Percentiles rank a stretch among this genome's conserved stretches.
phyloP scores from a whole-genome alignment of 1,140 invertebrate species.

The Ericerus pela region DNA sequence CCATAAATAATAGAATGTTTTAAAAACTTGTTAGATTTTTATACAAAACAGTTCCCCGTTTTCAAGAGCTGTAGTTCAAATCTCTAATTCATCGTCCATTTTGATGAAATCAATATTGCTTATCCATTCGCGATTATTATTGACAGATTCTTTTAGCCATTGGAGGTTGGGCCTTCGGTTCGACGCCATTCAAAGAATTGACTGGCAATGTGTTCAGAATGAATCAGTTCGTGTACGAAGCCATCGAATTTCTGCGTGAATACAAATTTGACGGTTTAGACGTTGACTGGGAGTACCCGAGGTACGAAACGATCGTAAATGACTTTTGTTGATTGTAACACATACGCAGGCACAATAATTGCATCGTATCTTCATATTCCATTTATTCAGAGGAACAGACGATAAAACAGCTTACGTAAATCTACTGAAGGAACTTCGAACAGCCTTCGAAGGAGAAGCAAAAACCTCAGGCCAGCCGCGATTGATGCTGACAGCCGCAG shows the following conservation, averaged over 20 bases:
- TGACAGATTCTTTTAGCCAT: constrained; percentile 67
- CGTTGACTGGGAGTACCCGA: constrained; percentile 92
- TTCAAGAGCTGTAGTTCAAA: neutral
- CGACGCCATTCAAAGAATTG: constrained; percentile 80
- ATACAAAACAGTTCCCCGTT: too few species aligned
- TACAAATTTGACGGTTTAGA: constrained; percentile 91
- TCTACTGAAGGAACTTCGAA: constrained; percentile 62
- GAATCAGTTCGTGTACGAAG: constrained; percentile 89
- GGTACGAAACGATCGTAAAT: too few species aligned
- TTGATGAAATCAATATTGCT: too few species aligned
- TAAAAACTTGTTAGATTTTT: too few species aligned
- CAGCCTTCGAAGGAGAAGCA: constrained; percentile 79
- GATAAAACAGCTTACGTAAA: constrained; percentile 67
- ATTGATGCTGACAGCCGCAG: constrained; percentile 72
- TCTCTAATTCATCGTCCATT: neutral
- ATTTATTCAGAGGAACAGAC: constrained; percentile 53
- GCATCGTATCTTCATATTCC: neutral
- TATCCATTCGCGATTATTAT: too few species aligned
- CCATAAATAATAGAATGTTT: too few species aligned
- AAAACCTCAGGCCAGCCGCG: constrained; percentile 57
- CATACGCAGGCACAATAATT: neutral
- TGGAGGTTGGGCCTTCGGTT: constrained; percentile 88
- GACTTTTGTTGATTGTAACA: neutral
- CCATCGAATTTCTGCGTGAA: constrained; percentile 79
- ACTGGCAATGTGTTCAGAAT: constrained; percentile 80